Base-by-base conservation (phyloP, 2,797 vertebrate genomes). In the Halcyon badia region DNA sequence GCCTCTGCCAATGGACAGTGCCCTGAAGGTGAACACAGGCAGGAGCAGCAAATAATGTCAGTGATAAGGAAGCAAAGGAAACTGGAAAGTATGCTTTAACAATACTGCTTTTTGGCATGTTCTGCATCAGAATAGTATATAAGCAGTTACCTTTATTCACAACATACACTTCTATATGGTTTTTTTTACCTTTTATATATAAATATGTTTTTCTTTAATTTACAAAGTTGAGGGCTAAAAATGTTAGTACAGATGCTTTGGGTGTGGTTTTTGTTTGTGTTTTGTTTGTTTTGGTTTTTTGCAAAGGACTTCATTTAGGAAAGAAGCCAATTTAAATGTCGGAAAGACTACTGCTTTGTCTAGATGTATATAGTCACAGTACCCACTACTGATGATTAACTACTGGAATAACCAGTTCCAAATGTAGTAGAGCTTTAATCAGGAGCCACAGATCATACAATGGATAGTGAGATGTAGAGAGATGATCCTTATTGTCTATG, bases 141-240 rank as follows among this genome's bases (percentile, higher is more conserved):
- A 37, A 33, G 10, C 13, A 25, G 9, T 62, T 56, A 13, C 18
- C 48, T 71, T 72, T 18, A 28, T 30, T 5, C 2, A 26, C 33
- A 61, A 13, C 10, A 20, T 19, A 46, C 2, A 2, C 9, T 75
- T 60, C 6, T 30, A 1, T 35, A 7, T 13, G 5, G 2, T 9
- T 35, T 49, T 46, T 33, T 35, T 87, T 71, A 4, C 9, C 37
- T 86, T 86, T 68, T 52, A 28, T 44, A 4, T 7, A 16, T 8
- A 65, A 42, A 69, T 21, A 15, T 0, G 2, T 37, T 72, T 77
- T 89, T 61, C 11, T 80, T 52, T 61, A 11, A n/a, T 73, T 76
- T 73, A 30, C 19, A 4, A 41, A 9, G 7, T 11, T 18, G 11
- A 52, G 8, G 10, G 9, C 7, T 83, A 30, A 56, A 79, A 81